Base-by-base conservation (phyloP, 2,888 invertebrate species). In the Clostera curtula region DNA sequence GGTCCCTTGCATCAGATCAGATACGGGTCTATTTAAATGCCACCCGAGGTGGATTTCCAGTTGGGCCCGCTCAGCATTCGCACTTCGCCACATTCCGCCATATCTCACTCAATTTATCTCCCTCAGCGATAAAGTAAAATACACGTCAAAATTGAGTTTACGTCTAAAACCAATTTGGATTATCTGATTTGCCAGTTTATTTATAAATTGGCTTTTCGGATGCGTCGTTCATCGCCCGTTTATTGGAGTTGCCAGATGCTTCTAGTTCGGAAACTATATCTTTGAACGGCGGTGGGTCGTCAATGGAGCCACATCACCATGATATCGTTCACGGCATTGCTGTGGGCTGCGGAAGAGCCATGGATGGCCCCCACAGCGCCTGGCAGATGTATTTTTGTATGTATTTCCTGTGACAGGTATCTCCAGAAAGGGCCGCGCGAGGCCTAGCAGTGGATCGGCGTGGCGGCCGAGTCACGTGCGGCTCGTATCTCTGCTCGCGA, bases 121-220 rank as follows among this genome's bases (percentile, higher is more conserved):
- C 48, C 50, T 57, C 59, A 59, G 53, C 71, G 77, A 76, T 75
- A 75, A 74, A 73, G 67, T 63, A 67, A 64, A 69, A 70, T 77
- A 75, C 74, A 72, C 69, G 75, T 72, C 75, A 75, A 69, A 79
- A 77, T 75, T 69, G 79, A 77, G 74, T 77, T 73, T 72, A 61
- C 76, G 71, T 68, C 74, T 76, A 76, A 75, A 79, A 75, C 70
- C 79, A 77, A 77, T 80, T 80, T 71, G 72, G 74, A 79, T 79
- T 77, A 79, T 79, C 80, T 68, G 76, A 76, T 77, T 75, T 70
- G 67, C 57, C 64, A 73, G 68, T 69, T 68, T 75, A 66, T 72
- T 63, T 64, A 68, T 53, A 58, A 63, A 65, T 42, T 44, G 33
- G 36, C 34, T 27, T 26, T 36, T 30, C 28, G 46, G 45, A 47